These are phyloP conservation scores for Drosophila neutralis DNA, from an alignment of 2,888 invertebrate species.

Conservation along the genomic window DNA sequence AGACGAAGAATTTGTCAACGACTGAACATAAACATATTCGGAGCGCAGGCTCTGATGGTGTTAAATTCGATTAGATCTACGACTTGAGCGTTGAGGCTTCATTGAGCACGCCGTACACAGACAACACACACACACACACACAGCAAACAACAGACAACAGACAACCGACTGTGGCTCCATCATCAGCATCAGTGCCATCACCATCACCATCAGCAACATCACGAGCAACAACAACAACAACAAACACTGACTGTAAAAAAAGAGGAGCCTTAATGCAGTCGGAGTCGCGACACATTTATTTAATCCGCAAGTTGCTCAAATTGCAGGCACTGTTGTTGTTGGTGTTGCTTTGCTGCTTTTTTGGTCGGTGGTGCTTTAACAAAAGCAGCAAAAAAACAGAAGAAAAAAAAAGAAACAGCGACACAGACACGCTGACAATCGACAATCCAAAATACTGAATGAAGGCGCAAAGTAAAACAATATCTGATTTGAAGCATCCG, in stretches of 20 bases:
- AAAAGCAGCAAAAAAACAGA: conserved; percentile 39
- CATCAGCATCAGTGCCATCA: conserved; percentile 23
- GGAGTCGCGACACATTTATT: conserved; percentile 73
- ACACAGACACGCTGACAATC: conserved; percentile 77
- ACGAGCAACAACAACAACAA: conserved; percentile 35
- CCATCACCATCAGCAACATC: conserved; percentile 20
- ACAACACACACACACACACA: not conserved
- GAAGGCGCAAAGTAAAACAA: conserved; percentile 80
- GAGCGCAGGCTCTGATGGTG: conserved; percentile 52
- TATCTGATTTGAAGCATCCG: conserved; percentile 85
- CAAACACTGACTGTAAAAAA: conserved; percentile 38
- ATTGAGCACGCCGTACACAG: conserved; percentile 44
- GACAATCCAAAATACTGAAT: conserved; percentile 73
- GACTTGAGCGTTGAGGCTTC: conserved; percentile 30
- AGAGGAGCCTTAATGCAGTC: conserved; percentile 47
- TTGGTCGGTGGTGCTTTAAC: conserved; percentile 44
- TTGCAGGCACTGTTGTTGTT: conserved; percentile 57
- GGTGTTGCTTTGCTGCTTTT: conserved; percentile 20
- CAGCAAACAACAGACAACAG: not conserved
- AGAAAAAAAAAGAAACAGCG: conserved; percentile 38
- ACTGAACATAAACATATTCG: conserved; percentile 33
- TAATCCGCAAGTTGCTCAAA: conserved; percentile 73
- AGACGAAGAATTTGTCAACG: conserved; percentile 50
- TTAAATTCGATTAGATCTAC: conserved; percentile 74
- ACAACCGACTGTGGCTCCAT: conserved; percentile 20